These are phyloP conservation scores for Anastrepha obliqua DNA, from an alignment of 1,140 invertebrate species.

Conservation along the genomic window DNA sequence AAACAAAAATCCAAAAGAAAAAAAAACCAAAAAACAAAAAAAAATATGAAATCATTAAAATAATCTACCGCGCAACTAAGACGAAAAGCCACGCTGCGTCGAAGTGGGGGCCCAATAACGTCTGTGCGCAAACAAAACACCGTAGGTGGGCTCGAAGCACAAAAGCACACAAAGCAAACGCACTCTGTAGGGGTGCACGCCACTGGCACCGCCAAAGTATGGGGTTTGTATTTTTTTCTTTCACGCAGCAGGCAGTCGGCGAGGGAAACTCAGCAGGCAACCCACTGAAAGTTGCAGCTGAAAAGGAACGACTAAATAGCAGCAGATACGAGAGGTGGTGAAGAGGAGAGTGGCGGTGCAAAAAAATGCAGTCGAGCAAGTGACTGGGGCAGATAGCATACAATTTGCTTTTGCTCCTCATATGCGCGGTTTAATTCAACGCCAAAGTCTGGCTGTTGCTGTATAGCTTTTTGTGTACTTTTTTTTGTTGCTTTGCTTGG, in stretches of 20 bases:
- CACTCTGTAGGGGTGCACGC: not conserved
- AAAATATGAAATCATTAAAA: not conserved
- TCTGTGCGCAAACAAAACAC: not conserved
- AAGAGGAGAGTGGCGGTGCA: not conserved
- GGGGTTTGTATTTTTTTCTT: not conserved
- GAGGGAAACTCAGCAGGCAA: not conserved
- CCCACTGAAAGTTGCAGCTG: constrained; percentile 10
- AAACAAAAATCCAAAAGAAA: not conserved
- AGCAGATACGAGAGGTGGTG: not conserved
- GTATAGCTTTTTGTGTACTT: not conserved
- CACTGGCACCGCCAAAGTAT: not conserved
- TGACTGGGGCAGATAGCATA: not conserved
- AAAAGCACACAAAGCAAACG: not conserved
- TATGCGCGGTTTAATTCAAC: not conserved
- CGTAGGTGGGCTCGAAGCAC: not conserved
- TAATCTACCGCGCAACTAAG: not conserved
- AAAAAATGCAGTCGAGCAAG: not conserved
- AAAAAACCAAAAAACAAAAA: not conserved
- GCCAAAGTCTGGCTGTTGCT: not conserved
- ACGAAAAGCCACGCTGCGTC: not conserved
- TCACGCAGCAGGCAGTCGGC: not conserved
- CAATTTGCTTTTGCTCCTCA: not conserved
- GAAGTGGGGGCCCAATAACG: too few species aligned
- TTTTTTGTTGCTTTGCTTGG: not conserved
- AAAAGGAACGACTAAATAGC: not conserved